These are phyloP conservation scores for Pangasius krempfi DNA, from an alignment of 2,797 vertebrate genomes.

Conservation along the genomic window DNA sequence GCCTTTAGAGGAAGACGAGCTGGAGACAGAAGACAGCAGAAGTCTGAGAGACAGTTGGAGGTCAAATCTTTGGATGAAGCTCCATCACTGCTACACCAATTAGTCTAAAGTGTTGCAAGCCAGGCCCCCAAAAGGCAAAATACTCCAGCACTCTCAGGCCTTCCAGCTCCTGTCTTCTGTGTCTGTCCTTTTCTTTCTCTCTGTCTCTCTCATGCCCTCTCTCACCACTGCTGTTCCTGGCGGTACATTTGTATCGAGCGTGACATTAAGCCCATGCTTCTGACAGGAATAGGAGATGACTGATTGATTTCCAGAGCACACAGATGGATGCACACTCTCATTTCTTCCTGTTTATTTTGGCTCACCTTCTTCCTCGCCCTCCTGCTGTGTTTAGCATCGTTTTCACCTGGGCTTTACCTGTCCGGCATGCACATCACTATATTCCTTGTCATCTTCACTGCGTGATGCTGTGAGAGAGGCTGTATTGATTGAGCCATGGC, in stretches of 20 bases:
- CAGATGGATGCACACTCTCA: constrained; percentile 36
- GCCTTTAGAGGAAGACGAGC: not conserved
- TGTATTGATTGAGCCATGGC: constrained; percentile 17
- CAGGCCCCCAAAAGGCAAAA: constrained; percentile 4
- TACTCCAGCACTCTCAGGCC: constrained; percentile 17
- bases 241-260: constrained; percentile 54
- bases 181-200: constrained; percentile 10
- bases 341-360: constrained; percentile 35
- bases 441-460: constrained; percentile 20
- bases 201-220: not conserved
- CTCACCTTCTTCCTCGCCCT: constrained; percentile 15
- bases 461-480: not conserved
- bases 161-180: constrained; percentile 9
- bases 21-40: constrained; percentile 9
- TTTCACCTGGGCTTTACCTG: constrained; percentile 41
- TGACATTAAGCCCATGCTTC: constrained; percentile 66
- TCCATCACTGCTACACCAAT: not conserved
- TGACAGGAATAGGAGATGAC: constrained; percentile 67
- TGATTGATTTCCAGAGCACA: constrained; percentile 71
- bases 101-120: constrained; percentile 14
- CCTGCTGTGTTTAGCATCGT: constrained; percentile 5
- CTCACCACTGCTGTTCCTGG: constrained; percentile 13
- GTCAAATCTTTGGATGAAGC: constrained; percentile 27
- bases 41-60: constrained; percentile 10
- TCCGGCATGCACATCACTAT: constrained; percentile 1